Percentiles rank a stretch among this genome's conserved stretches.
Conservation (phyloP, 2,797 vertebrate genomes). For the Bovichtus diacanthus region DNA sequence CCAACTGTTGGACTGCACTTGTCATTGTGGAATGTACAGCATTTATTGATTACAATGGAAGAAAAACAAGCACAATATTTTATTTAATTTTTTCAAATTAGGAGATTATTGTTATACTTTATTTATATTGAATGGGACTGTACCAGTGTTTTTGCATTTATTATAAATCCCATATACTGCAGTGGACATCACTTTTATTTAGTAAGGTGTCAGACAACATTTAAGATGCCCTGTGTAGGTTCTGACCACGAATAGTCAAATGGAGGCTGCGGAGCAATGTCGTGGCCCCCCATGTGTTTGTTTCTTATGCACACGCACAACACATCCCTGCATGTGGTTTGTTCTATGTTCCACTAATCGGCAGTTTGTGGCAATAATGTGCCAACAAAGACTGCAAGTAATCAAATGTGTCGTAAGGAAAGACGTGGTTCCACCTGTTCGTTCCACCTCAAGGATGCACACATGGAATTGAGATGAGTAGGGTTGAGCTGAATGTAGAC, state of each 20-base stretch:
- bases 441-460: neutral
- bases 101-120: neutral
- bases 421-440: neutral
- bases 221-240: neutral
- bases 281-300: neutral
- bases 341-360: neutral
- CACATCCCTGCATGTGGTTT: neutral
- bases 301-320: neutral
- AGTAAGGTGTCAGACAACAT: neutral
- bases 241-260: neutral
- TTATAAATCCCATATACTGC: neutral
- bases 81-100: neutral
- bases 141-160: slow-evolving; percentile 3
- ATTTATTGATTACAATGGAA: slow-evolving; percentile 1
- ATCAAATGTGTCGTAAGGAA: neutral
- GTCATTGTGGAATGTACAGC: slow-evolving; percentile 23
- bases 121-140: neutral
- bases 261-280: no score
- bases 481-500: neutral
- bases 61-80: slow-evolving; percentile 48
- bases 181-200: neutral
- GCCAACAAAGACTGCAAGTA: neutral
- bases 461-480: neutral
- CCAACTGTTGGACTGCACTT: slow-evolving; percentile 7
- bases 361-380: neutral